Evolutionary conservation across 2,797 vertebrate genomes (phyloP).

Genomic region (Cephalopachus bancanus): DNA sequence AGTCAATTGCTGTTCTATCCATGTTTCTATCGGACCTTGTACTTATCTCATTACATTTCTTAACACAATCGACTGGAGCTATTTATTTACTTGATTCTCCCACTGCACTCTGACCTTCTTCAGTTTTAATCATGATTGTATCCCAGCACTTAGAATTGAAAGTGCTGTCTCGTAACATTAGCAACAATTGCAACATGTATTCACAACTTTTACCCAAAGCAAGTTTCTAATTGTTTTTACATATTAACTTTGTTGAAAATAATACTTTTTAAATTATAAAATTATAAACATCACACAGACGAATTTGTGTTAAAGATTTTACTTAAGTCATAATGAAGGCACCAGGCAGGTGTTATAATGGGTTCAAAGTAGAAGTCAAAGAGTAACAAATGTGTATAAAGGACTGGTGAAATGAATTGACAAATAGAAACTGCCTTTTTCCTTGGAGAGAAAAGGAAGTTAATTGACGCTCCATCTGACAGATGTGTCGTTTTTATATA

Average conservation of each 20-base stretch:
- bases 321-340: background rate
- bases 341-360: background rate
- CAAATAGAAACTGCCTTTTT: background rate
- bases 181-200: background rate
- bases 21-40: slow-evolving; percentile 24
- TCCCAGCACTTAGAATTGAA: background rate
- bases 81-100: slow-evolving; percentile 64
- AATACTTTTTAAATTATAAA: background rate
- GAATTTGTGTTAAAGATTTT: background rate
- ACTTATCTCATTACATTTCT: slow-evolving; percentile 64
- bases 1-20: slow-evolving; percentile 50
- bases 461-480: background rate
- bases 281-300: background rate
- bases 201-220: background rate
- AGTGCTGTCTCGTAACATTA: background rate
- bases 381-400: background rate
- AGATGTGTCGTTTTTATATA: background rate
- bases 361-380: slow-evolving; percentile 18
- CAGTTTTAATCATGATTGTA: slow-evolving; percentile 53
- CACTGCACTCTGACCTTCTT: slow-evolving; percentile 43
- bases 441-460: background rate
- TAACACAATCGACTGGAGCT: slow-evolving; percentile 43
- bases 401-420: background rate
- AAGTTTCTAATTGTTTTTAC: background rate
- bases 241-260: background rate